Base-by-base conservation (phyloP, 2,888 invertebrate species). In the Scaptodrosophila latifasciaeformis region DNA sequence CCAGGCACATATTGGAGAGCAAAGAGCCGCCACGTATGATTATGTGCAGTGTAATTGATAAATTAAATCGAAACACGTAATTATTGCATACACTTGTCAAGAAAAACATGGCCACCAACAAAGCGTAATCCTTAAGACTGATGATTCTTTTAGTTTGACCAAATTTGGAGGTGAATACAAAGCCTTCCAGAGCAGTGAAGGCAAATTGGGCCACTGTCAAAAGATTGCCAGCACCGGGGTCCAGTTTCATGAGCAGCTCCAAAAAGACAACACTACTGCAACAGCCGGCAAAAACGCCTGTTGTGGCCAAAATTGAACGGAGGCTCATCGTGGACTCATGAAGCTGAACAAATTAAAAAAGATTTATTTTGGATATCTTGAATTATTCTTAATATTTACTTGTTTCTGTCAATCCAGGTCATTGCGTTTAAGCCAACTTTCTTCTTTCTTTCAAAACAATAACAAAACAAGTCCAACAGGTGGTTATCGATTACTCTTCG, bases 11-110 rank as follows among this genome's bases (percentile, higher is more conserved):
- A 84, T 97, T 98, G 0, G 97, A 96, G 88, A 98, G 95, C n/a
- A 98, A 88, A 7, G 97, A 97, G 6, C 97, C 97, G 1, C 80
- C 93, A 88, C 98, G 90, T 86, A 99, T 99, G 82, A 99, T 98
- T 93, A 99, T 97, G 84, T 99, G 99, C 29, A 99, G 87, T 0
- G 99, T 98, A 92, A 99, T 97, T 0, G 99, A 92, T 78, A 99
- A 97, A 85, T 98, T 96, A 82, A 96, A 97, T 83, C 93, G 92
- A 79, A 99, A 95, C 0, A 97, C 97, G 88, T 96, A 96, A 86
- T 99, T 99, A 83, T 96, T 96, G 59, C 93, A 92, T 1, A 97
- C 93, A 85, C 96, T 98, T 12, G 94, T 92, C 0, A 95, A 87
- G 87, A 97, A 98, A 86, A 98, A 99, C 88, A 97, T 93, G 2